phyloP scores from a whole-genome alignment of 2,888 invertebrate genomes.

The Parasteatoda lunata region DNA sequence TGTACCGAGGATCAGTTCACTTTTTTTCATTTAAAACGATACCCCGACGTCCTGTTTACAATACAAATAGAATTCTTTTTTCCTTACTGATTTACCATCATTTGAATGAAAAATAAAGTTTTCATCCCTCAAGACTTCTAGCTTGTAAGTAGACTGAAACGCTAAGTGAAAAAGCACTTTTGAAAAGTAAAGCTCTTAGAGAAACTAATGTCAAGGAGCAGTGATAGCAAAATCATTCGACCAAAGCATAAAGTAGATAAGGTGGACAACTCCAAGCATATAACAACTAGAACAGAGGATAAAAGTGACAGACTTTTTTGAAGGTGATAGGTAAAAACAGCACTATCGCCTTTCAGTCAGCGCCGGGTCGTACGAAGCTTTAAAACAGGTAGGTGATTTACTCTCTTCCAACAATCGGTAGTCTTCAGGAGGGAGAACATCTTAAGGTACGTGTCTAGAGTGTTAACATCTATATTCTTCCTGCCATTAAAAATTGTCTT shows the following conservation, averaged over 20 bases:
- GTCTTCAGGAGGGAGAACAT: slow-evolving; percentile 6
- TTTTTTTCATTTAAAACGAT: too few relatives aligned
- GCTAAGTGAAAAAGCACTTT: too few relatives aligned
- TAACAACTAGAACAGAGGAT: slow-evolving; percentile 31
- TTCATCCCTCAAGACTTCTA: too few relatives aligned
- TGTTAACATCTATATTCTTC: background rate
- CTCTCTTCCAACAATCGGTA: slow-evolving; percentile 13
- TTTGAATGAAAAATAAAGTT: too few relatives aligned
- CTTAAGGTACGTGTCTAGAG: slow-evolving; percentile 8
- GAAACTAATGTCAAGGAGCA: slow-evolving; percentile 13
- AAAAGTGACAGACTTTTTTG: slow-evolving; percentile 35
- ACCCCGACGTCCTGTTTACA: too few relatives aligned
- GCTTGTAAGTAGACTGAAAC: too few relatives aligned
- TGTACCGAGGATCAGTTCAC: too few relatives aligned
- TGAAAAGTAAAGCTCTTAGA: background rate
- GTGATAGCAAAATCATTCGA: slow-evolving; percentile 38
- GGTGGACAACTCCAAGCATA: slow-evolving; percentile 8
- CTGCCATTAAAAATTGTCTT: too few relatives aligned
- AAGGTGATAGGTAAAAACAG: slow-evolving; percentile 31
- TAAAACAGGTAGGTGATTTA: slow-evolving; percentile 40
- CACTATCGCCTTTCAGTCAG: background rate
- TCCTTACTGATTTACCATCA: too few relatives aligned
- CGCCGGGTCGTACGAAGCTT: slow-evolving; percentile 1
- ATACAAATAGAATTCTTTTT: too few relatives aligned
- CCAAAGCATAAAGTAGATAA: slow-evolving; percentile 44